Base-by-base conservation (phyloP, 2,888 invertebrate genomes). In the Parnassius glacialis region DNA sequence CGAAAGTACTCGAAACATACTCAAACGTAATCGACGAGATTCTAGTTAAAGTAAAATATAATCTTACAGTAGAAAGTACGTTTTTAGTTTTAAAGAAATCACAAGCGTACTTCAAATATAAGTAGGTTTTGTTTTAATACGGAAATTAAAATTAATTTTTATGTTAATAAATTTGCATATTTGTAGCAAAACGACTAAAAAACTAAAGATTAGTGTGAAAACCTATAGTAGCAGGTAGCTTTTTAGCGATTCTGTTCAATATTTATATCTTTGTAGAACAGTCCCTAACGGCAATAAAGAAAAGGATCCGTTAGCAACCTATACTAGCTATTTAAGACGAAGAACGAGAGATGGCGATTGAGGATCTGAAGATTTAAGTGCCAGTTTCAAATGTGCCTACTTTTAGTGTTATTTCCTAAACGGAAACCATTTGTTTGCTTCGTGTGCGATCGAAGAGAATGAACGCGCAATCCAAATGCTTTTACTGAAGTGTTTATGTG, bases 401-500 rank as follows among this genome's bases (percentile, higher is more conserved):
- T 89, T 88, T 89, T 87, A 90, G 87, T 87, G 85, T 90, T 90
- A 90, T 90, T 87, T 87, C 87, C 87, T 87, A 85, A 87, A 85
- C 88, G 89, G 87, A 88, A 88, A 79, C 85, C 84, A 88, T 90
- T 90, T 88, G 85, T 90, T 88, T 85, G 84, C 80, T 81, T 82
- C 84, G 79, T 84, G 83, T 76, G 79, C 85, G 83, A 87, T 87
- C 75, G 81, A 72, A 75, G 75, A 84, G 84, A 83, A 84, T 82
- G 77, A 81, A 77, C 78, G 80, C 77, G 80, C 82, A 78, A 80
- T 72, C 71, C 73, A 69, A 75, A 75, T 74, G 70, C 68, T 77
- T 77, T 75, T 72, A 74, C 72, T 75, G 70, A 80, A 78, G 78
- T 82, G 79, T 84, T 82, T 80, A 81, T 76, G 74, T 66, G 66